A percentile compares a stretch with the other conserved stretches of the same genome.
phyloP scores from a whole-genome alignment of 2,888 invertebrate genomes.

The Thelaira solivaga region DNA sequence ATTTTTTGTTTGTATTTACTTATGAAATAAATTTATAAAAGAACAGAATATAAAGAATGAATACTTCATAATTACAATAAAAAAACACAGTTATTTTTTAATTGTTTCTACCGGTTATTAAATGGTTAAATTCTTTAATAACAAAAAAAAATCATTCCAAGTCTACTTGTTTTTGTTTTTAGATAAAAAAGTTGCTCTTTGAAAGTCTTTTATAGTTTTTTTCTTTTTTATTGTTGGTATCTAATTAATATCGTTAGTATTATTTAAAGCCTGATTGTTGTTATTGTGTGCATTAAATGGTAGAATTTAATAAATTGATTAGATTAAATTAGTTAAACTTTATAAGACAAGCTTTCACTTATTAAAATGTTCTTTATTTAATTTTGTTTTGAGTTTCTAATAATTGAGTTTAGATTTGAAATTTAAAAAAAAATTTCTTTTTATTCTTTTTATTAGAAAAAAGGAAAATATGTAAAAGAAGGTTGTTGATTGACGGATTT shows the following conservation, averaged over 20 bases:
- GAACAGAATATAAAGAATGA: slow-evolving; percentile 8
- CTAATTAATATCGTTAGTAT: too few relatives aligned
- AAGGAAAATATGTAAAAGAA: too few relatives aligned
- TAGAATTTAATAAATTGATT: neutral
- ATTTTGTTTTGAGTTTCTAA: too few relatives aligned
- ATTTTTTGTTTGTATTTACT: slow-evolving; percentile 7
- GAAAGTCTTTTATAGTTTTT: neutral
- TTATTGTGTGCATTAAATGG: too few relatives aligned
- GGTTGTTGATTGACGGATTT: too few relatives aligned
- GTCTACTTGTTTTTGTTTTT: too few relatives aligned
- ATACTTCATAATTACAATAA: slow-evolving; percentile 4
- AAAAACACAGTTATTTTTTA: slow-evolving; percentile 43
- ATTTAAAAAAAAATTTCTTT: too few relatives aligned
- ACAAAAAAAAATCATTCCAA: neutral
- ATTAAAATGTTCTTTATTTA: neutral
- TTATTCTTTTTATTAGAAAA: too few relatives aligned
- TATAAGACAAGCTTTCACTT: slow-evolving; percentile 3
- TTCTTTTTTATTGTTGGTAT: slow-evolving; percentile 13
- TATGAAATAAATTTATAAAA: neutral
- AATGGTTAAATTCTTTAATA: neutral
- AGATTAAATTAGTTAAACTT: neutral
- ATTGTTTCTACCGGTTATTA: slow-evolving; percentile 39
- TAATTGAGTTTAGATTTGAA: neutral
- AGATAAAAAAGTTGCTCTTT: neutral
- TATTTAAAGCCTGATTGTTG: too few relatives aligned